Base-by-base conservation (phyloP, 1,140 invertebrate species). In the Anagrus nilaparvatae region DNA sequence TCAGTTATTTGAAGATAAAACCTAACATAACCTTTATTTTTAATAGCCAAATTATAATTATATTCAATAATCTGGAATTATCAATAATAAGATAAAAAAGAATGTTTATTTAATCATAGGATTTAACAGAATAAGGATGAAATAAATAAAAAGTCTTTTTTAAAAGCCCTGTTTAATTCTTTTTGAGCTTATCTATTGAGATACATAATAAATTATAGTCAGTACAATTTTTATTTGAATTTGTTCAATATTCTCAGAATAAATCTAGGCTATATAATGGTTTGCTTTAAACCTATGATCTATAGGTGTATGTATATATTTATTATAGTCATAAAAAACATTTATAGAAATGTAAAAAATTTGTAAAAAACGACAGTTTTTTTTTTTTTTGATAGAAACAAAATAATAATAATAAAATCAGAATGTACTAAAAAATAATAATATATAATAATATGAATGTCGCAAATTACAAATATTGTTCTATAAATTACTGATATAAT, bases 141-240 rank as follows among this genome's bases (percentile, higher is more conserved):
- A n/a, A n/a, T 12, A 38, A 16, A 37, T 24, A 16, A 33, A 33
- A 35, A 8, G 18, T 23, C 17, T 13, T 36, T 36, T 37, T 37
- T 33, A 39, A 38, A 44, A 40, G 39, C 33, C 40, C 41, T 40
- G 44, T 48, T 48, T 47, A 44, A 48, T 48, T 48, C 42, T 43
- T 35, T n/a, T 43, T 39, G 45, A 47, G 45, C 45, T 23, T 47
- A 42, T 13, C 35, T n/a, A n/a, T n/a, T n/a, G 40, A 37, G 40
- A 39, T 47, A 47, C 45, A 47, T 43, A 43, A 43, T 47, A n/a
- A 21, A 46, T 46, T 33, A 33, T n/a, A n/a, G n/a, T 46, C 23
- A 21, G 39, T 46, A 41, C 45, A 47, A 29, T 43, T 39, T 38
- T 40, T n/a, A 30, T 30, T 13, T 30, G 5, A 3, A 43, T 30